Percentiles rank a stretch among this genome's conserved stretches.
Evolutionary conservation across 2,888 invertebrate genomes (phyloP).

Genomic region (Sesamia inferens): DNA sequence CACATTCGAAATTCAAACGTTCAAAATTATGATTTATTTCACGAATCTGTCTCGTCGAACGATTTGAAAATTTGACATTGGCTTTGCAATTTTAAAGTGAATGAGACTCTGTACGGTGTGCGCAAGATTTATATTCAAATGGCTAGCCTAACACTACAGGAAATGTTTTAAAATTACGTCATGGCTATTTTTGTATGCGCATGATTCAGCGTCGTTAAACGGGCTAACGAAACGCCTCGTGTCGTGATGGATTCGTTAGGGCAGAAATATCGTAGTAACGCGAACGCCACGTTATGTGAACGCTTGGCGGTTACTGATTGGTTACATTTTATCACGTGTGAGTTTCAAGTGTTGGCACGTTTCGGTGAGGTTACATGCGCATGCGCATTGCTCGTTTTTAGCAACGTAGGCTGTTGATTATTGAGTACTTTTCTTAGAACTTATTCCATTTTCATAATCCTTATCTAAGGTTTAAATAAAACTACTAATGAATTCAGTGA

Average conservation of each 20-base stretch:
- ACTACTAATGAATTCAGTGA: background rate
- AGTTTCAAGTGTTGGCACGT: constrained; percentile 11
- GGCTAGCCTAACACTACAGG: constrained; percentile 39
- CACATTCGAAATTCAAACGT: constrained; percentile 39
- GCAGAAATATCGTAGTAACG: constrained; percentile 18
- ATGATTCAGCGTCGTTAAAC: constrained; percentile 67
- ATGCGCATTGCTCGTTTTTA: background rate
- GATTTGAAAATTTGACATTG: constrained; percentile 51
- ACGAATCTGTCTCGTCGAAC: constrained; percentile 19
- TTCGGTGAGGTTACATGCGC: background rate
- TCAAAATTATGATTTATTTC: constrained; percentile 45
- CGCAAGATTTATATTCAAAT: constrained; percentile 39
- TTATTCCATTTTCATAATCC: background rate
- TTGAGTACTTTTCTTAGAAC: background rate
- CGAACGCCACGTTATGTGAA: constrained; percentile 5
- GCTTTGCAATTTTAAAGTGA: constrained; percentile 26
- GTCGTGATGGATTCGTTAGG: constrained; percentile 56
- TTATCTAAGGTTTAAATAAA: constrained; percentile 25
- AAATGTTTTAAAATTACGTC: constrained; percentile 52
- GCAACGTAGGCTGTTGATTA: background rate
- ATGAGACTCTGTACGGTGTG: constrained; percentile 34
- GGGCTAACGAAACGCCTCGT: constrained; percentile 64
- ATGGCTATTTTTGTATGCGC: constrained; percentile 51
- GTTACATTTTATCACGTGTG: constrained; percentile 3
- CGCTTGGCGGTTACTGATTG: constrained; percentile 18